Conservation (phyloP, 2,113 vertebrate species). For the Casuarius casuarius region DNA sequence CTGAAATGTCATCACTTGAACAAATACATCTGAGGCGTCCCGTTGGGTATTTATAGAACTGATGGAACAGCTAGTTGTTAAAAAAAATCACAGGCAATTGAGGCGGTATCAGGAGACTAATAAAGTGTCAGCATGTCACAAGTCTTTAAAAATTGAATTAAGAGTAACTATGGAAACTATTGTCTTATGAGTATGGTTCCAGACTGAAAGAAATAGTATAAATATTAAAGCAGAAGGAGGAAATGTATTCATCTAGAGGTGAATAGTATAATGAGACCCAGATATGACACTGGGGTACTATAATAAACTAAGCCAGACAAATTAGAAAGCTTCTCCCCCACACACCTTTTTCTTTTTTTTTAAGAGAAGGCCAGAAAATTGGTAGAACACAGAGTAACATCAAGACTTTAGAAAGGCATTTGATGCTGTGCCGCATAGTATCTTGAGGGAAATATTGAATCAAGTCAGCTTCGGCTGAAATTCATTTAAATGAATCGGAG, state of each 20-base stretch:
- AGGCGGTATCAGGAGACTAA: constrained; percentile 22
- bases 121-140: neutral
- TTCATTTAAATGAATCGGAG: constrained; percentile 1
- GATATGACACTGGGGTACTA: neutral
- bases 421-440: neutral
- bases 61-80: constrained; percentile 1
- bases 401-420: neutral
- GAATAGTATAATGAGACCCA: neutral
- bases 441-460: neutral
- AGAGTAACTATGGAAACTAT: constrained; percentile 36
- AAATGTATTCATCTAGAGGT: neutral
- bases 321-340: neutral
- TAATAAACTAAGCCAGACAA: neutral
- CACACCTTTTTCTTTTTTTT: neutral
- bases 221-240: neutral
- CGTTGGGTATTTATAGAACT: constrained; percentile 28
- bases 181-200: neutral
- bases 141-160: constrained; percentile 38
- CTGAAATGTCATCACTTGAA: constrained; percentile 19
- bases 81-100: constrained; percentile 13
- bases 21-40: neutral
- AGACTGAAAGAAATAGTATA: constrained; percentile 18
- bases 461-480: neutral
- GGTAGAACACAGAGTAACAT: neutral
- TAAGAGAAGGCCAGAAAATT: neutral